Conservation (phyloP, 2,113 vertebrate species). For the Asarcornis scutulata region DNA sequence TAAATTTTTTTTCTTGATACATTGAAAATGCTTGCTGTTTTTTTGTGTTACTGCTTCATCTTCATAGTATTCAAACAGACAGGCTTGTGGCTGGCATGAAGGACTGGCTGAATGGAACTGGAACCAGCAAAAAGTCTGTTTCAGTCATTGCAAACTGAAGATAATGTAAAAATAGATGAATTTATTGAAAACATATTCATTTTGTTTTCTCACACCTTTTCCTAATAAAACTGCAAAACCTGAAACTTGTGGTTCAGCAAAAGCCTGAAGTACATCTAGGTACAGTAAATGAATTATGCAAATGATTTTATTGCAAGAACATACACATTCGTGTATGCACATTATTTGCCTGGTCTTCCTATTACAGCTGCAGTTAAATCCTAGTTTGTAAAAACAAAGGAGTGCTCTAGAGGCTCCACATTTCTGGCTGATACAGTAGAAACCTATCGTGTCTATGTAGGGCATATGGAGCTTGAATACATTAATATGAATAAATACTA, state of each 20-base stretch:
- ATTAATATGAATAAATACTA: not conserved
- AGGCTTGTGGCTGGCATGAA: not conserved
- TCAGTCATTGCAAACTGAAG: conserved; percentile 16
- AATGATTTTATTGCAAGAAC: not conserved
- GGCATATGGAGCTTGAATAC: not conserved
- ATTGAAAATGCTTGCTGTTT: not conserved
- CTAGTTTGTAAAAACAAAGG: not conserved
- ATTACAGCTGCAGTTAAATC: not conserved
- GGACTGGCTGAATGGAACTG: not conserved
- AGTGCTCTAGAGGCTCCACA: not conserved
- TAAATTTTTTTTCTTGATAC: not conserved
- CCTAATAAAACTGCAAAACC: conserved; percentile 4
- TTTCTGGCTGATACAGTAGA: not conserved
- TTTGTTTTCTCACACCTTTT: conserved; percentile 21
- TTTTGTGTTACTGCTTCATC: not conserved
- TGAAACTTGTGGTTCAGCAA: not conserved
- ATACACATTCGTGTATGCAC: not conserved
- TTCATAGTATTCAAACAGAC: not conserved
- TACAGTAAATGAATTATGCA: not conserved
- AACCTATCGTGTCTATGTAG: not conserved
- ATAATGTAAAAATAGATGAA: not conserved
- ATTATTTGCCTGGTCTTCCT: not conserved
- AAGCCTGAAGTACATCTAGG: not conserved
- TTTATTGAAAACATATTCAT: conserved; percentile 1
- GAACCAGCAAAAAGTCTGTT: conserved; percentile 9